These are phyloP conservation scores for Galbula dea DNA, from an alignment of 2,113 vertebrate species.

Conservation along the genomic window DNA sequence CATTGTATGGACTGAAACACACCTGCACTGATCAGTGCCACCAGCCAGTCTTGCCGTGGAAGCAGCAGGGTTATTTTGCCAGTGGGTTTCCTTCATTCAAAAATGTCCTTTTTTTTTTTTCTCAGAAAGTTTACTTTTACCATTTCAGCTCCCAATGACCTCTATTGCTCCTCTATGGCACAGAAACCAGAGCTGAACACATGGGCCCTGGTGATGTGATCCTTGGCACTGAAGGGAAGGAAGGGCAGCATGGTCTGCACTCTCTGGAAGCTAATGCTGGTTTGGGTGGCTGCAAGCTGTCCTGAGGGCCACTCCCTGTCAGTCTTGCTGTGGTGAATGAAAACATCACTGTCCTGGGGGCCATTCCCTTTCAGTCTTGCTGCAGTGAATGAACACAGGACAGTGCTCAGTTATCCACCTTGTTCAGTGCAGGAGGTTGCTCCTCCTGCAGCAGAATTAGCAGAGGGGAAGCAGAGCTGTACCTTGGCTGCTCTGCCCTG, in stretches of 20 bases:
- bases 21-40: accelerated
- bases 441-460: neutral
- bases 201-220: neutral
- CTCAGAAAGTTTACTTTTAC: neutral
- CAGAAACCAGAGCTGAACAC: neutral
- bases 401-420: neutral
- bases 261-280: neutral
- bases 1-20: neutral
- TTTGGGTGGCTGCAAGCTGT: neutral
- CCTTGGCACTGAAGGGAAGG: neutral
- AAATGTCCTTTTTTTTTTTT: no score
- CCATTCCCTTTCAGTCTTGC: neutral
- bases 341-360: neutral
- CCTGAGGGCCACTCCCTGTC: neutral
- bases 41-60: neutral
- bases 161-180: neutral
- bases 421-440: neutral
- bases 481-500: neutral
- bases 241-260: neutral
- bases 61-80: neutral
- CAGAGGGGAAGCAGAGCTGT: neutral
- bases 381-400: accelerated
- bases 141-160: neutral
- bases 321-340: accelerated
- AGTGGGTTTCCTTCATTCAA: neutral